Base-by-base conservation (phyloP, 2,888 invertebrate genomes). In the Timema cristinae region DNA sequence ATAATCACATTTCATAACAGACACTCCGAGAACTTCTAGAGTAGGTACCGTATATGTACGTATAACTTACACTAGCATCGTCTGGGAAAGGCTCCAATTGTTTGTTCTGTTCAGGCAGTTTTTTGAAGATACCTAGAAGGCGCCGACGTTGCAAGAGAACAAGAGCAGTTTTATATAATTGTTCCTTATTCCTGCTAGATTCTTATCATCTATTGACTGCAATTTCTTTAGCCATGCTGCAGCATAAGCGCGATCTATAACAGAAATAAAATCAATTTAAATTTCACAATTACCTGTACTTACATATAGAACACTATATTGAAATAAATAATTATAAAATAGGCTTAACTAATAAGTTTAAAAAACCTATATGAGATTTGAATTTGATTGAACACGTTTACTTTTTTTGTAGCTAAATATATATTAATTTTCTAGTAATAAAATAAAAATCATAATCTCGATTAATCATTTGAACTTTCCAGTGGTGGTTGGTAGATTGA, bases 131-230 rank as follows among this genome's bases (percentile, higher is more conserved):
- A 11, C 16, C 49, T 10, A 50, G 13, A 7, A 67, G 7, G 15
- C 15, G 67, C 11, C 13, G 67, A 15, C 50, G 49, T 11, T 48
- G n/a, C 49, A 67, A 11, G 50, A 67, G 16, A 50, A 67, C 7
- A 67, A 50, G 13, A 67, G 49, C 13, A 67, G n/a, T 51, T 67
- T 67, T 16, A 67, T 67, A 13, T 67, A 67, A 9, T 67, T 16
- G n/a, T 50, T 50, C 16, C 67, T 49, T 9, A 67, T 16, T 7
- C 7, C 7, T 13, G 50, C 7, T 16, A 7, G 9, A 15, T 49
- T 7, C 50, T 7, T 50, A 15, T 49, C 7, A 7, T 49, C 13
- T n/a, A 7, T 48, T 7, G n/a, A 15, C n/a, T 13, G 13, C 51
- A 67, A 13, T 7, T 67, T 67, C 50, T 50, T n/a, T 49, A 67